Evolutionary conservation across 2,113 vertebrate genomes (phyloP).

Genomic region (Cyanoderma ruficeps): DNA sequence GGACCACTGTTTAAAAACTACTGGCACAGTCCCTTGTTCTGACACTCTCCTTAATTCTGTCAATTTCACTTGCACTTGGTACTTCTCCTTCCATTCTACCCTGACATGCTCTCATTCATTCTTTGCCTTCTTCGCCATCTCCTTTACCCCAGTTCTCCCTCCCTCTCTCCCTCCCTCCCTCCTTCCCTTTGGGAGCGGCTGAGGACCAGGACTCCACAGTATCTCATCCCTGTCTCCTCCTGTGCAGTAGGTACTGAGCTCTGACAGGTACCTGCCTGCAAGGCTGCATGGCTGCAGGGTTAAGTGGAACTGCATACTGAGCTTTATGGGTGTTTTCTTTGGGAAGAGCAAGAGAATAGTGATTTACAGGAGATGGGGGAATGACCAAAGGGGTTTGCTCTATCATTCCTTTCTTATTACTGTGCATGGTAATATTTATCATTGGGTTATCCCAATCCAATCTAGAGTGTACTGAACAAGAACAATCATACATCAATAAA

Average conservation of each 20-base stretch:
- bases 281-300: fast-evolving
- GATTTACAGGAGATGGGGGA: background rate
- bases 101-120: background rate
- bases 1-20: background rate
- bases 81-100: background rate
- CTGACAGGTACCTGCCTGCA: background rate
- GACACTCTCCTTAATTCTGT: background rate
- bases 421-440: background rate
- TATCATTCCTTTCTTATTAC: background rate
- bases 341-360: background rate
- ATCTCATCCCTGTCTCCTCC: background rate
- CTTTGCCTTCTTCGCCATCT: background rate
- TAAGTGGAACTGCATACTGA: background rate
- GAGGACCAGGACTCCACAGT: background rate
- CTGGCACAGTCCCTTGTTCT: background rate
- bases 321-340: background rate
- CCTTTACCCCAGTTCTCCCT: background rate
- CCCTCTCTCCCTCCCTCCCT: background rate
- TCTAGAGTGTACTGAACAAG: background rate
- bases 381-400: background rate
- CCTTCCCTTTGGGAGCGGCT: background rate
- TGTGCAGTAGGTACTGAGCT: background rate
- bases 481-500: background rate
- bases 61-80: background rate
- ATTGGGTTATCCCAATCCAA: background rate